A percentile compares a stretch with the other conserved stretches of the same genome.
Conservation (phyloP, 2,113 vertebrate genomes). For the Phrynosoma blainvillii region DNA sequence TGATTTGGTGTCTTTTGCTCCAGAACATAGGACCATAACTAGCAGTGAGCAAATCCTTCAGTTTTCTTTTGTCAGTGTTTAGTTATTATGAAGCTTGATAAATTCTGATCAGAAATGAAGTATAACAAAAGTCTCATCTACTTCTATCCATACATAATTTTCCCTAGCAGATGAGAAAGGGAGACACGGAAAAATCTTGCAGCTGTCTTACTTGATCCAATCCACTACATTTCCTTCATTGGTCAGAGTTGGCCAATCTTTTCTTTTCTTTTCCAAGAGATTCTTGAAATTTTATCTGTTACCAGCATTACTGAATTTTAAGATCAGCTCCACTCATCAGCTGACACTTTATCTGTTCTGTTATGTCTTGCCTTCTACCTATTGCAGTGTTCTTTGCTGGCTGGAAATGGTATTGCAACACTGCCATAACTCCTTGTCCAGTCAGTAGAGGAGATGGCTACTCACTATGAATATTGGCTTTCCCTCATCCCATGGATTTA, state of each 20-base stretch:
- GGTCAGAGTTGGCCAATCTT: neutral
- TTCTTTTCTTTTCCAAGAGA: neutral
- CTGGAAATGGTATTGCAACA: neutral
- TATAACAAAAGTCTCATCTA: too few relatives aligned
- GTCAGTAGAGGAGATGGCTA: neutral
- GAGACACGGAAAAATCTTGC: too few relatives aligned
- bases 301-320: neutral
- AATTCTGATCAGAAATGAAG: too few relatives aligned
- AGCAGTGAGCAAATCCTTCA: too few relatives aligned
- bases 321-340: neutral
- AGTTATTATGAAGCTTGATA: too few relatives aligned
- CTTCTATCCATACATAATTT: neutral
- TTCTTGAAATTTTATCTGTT: neutral
- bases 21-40: too few relatives aligned
- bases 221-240: too few relatives aligned
- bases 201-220: neutral
- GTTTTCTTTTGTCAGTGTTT: too few relatives aligned
- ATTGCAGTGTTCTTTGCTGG: neutral
- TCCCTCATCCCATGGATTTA: neutral
- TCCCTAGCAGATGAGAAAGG: neutral
- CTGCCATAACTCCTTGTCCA: neutral
- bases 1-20: too few relatives aligned
- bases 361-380: neutral
- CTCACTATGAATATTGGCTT: neutral
- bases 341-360: neutral